Base-by-base conservation (phyloP, 2,888 invertebrate species). In the Orchesellides sinensis region DNA sequence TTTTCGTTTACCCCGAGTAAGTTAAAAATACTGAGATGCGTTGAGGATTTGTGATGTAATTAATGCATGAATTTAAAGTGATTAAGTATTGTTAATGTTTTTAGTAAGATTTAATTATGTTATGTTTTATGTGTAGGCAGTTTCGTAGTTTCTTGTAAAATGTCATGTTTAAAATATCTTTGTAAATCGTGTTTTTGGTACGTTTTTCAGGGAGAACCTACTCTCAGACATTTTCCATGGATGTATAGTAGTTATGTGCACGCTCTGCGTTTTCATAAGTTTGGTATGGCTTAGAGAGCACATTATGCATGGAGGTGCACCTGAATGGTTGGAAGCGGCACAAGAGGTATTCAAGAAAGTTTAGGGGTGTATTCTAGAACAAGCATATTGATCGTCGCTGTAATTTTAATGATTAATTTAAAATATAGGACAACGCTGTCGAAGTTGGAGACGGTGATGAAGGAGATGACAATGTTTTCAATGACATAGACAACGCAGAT, bases 231-330 rank as follows among this genome's bases (percentile, higher is more conserved):
- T 98, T 83, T 96, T 98, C 90, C 97, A 98, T 84, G 99, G 98
- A 14, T 97, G 96, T 90, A 96, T 98, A 90, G 98, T 99, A 40
- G 98, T 99, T 12, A 96, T 96, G 2, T 98, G 98, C 89, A 99
- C 99, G 1, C 90, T 99, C 79, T 95, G 98, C 90, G 96, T 97
- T 0, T 99, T 99, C 89, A 98, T 99, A 88, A 98, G 98, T 5
- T 91, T 99, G 61, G 97, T 99, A 3, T 99, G 99, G 99, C 91
- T 99, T 65, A 91, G 99, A 86, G 99, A 99, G 91, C 99, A 99
- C 91, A 98, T 99, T 83, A 92, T 99, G 89, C 97, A 98, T 89
- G 98, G 98, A 0, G 98, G 98, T 29, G 98, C 98, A 0, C 98
- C 98, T 0, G 98, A 98, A 89, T 98, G 98, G 98, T 92, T 98